Evolutionary conservation across 2,888 invertebrate genomes (phyloP).

Genomic region (Drosophila monieri): DNA sequence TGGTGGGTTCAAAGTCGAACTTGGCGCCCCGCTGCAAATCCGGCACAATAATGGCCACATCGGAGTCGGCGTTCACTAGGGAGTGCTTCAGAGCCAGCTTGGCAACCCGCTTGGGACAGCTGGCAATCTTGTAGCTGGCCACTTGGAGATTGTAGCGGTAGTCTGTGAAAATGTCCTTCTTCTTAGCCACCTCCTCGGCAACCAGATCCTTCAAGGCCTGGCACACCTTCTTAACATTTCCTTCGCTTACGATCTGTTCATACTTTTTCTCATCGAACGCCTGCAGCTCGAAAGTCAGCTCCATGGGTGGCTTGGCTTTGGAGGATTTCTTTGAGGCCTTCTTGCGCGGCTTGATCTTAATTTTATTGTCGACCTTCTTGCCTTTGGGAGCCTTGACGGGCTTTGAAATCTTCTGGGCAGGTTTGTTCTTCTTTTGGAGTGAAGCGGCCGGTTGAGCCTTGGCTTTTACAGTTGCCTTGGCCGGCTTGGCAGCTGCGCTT

Average conservation of each 20-base stretch:
- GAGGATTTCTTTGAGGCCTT: constrained; percentile 9
- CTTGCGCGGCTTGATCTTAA: neutral
- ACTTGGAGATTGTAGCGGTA: constrained; percentile 79
- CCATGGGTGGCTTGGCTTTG: constrained; percentile 24
- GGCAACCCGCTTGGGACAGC: constrained; percentile 86
- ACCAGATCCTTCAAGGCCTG: constrained; percentile 70
- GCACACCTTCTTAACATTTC: constrained; percentile 74
- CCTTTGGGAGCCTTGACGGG: constrained; percentile 8
- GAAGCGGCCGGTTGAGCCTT: constrained; percentile 11
- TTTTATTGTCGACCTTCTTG: constrained; percentile 10
- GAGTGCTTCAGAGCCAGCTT: constrained; percentile 87
- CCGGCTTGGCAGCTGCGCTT: constrained; percentile 1
- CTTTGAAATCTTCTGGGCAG: constrained; percentile 24
- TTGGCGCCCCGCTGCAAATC: constrained; percentile 90
- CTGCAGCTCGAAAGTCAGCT: constrained; percentile 58
- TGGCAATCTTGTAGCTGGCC: constrained; percentile 87
- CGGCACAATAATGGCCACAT: constrained; percentile 91
- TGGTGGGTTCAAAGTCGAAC: constrained; percentile 90
- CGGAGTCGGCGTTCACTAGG: constrained; percentile 87
- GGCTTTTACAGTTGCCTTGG: neutral
- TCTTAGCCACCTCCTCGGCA: constrained; percentile 67
- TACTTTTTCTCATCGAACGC: constrained; percentile 78
- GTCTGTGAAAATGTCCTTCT: constrained; percentile 80
- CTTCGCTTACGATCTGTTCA: constrained; percentile 60
- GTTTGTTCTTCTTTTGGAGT: constrained; percentile 20